Conservation (phyloP, 2,113 vertebrate genomes). For the Prionailurus bengalensis region DNA sequence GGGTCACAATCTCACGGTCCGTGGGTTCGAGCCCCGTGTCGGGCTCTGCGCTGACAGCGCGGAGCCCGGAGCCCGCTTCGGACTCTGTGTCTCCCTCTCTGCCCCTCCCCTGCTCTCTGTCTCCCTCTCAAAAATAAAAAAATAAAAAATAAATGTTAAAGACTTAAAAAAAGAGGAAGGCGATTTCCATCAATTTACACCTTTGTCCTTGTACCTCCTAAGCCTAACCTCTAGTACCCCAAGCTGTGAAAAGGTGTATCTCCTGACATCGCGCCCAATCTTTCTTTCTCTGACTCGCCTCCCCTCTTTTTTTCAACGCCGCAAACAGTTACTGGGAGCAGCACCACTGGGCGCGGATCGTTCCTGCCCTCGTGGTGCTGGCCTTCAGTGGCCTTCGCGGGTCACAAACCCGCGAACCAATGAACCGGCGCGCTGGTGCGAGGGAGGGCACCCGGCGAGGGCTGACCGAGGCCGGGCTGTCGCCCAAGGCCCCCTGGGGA, state of each 20-base stretch:
- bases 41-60: too few species aligned
- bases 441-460: not conserved
- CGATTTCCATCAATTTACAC: not conserved
- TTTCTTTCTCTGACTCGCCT: not conserved
- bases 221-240: not conserved
- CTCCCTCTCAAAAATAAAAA: too few species aligned
- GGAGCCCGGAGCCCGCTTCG: too few species aligned
- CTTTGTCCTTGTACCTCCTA: not conserved
- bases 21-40: too few species aligned
- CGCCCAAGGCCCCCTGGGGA: not conserved
- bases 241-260: not conserved
- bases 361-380: not conserved
- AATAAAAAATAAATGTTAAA: too few species aligned
- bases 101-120: too few species aligned
- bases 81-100: too few species aligned
- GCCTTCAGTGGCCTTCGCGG: rapidly evolving
- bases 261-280: not conserved
- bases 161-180: too few species aligned
- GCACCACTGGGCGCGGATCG: rapidly evolving
- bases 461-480: not conserved
- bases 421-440: rapidly evolving
- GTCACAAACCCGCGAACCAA: not conserved
- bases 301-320: not conserved
- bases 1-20: too few species aligned
- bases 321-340: rapidly evolving